A percentile compares a stretch with the other conserved stretches of the same genome.
phyloP scores from a whole-genome alignment of 2,888 invertebrate species.

The Macrophya alboannulata region DNA sequence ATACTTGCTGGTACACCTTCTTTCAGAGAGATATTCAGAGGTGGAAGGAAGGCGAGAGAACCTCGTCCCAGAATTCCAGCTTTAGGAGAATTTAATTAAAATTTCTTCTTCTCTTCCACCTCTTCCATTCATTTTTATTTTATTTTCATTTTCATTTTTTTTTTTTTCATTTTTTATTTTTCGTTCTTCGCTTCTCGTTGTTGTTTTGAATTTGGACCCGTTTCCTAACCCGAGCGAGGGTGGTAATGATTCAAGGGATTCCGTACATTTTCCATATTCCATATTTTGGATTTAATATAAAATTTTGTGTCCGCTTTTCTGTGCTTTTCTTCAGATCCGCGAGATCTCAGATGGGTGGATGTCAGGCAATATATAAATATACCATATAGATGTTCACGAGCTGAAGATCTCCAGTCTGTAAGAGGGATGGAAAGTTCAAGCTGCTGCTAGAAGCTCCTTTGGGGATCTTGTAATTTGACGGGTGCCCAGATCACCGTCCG shows the following conservation, averaged over 20 bases:
- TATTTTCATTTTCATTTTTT: no score
- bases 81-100: constrained; percentile 33
- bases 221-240: not conserved
- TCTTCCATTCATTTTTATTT: no score
- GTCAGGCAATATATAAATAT: constrained; percentile 31
- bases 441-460: not conserved
- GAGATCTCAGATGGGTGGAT: not conserved
- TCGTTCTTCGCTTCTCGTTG: not conserved
- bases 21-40: not conserved
- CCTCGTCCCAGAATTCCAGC: not conserved
- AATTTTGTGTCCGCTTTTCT: no score
- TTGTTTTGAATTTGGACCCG: not conserved
- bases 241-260: not conserved
- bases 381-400: not conserved
- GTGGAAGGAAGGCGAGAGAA: not conserved
- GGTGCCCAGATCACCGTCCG: constrained; percentile 15
- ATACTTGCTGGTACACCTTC: not conserved
- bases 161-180: no score
- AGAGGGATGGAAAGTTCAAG: not conserved
- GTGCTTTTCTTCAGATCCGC: no score
- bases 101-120: not conserved
- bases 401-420: not conserved
- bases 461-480: constrained; percentile 39
- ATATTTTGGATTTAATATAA: constrained; percentile 33
- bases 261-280: not conserved